Conservation (phyloP, 2,797 vertebrate genomes). For the Nyctalus aviator region DNA sequence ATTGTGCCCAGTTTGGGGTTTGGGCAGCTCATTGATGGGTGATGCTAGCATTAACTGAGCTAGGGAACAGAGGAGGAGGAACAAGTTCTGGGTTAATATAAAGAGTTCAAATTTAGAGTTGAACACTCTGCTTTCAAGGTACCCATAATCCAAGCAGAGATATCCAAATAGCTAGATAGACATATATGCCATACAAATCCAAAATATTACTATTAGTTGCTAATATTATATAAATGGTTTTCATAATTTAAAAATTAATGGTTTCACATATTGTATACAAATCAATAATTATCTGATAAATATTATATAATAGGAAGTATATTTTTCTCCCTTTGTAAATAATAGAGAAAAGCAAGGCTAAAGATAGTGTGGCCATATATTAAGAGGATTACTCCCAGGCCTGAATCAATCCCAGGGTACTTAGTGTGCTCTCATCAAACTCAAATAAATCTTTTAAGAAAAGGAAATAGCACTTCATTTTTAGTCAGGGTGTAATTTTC, state of each 20-base stretch:
- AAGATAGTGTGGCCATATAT: slow-evolving; percentile 52
- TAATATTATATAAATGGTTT: slow-evolving; percentile 33
- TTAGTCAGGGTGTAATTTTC: slow-evolving; percentile 61
- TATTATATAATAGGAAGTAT: slow-evolving; percentile 24
- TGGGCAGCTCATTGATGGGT: background rate
- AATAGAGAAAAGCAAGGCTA: slow-evolving; percentile 9
- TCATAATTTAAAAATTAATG: slow-evolving; percentile 62
- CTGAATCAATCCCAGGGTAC: slow-evolving; percentile 52
- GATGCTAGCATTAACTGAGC: background rate
- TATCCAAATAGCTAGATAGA: slow-evolving; percentile 22
- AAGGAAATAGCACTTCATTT: slow-evolving; percentile 70
- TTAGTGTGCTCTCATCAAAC: slow-evolving; percentile 32
- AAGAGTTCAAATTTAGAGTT: slow-evolving; percentile 38
- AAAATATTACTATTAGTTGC: slow-evolving; percentile 54
- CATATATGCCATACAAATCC: background rate
- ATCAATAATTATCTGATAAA: slow-evolving; percentile 44
- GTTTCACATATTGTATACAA: slow-evolving; percentile 44
- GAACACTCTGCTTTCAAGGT: background rate
- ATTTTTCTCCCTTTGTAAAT: slow-evolving; percentile 23
- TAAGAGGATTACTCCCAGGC: slow-evolving; percentile 37
- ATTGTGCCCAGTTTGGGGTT: background rate
- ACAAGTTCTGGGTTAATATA: background rate
- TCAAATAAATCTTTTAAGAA: slow-evolving; percentile 66
- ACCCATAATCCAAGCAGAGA: background rate
- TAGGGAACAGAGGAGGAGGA: background rate